Conservation (phyloP, 2,797 vertebrate genomes). For the Sebastes hubbsi region DNA sequence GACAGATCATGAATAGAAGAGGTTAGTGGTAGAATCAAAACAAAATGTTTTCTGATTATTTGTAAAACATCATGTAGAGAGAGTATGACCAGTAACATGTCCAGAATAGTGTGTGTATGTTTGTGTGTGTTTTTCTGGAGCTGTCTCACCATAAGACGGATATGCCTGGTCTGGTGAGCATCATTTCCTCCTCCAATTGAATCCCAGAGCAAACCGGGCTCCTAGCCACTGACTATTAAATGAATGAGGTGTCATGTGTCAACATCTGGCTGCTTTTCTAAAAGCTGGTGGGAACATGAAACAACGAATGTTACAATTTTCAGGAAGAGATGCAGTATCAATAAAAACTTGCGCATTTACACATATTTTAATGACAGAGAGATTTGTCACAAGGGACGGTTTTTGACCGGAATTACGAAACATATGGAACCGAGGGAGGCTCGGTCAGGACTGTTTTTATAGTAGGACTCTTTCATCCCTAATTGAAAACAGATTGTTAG, state of each 20-base stretch:
- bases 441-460: neutral
- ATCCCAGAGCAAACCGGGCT: neutral
- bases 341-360: neutral
- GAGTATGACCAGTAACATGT: neutral
- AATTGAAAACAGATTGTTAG: constrained; percentile 30
- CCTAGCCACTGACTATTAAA: neutral
- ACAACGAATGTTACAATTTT: neutral
- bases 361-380: neutral
- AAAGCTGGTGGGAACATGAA: neutral
- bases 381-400: neutral
- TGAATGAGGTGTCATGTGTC: neutral
- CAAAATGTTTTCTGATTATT: neutral
- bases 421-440: neutral
- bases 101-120: neutral
- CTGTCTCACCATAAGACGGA: neutral
- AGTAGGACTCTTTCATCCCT: neutral
- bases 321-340: neutral
- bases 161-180: neutral
- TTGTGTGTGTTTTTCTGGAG: neutral
- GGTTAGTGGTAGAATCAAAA: neutral
- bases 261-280: neutral
- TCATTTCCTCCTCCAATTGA: constrained; percentile 15
- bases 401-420: neutral
- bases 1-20: neutral
- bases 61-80: neutral